Evolutionary conservation across 1,140 invertebrate genomes (phyloP).

Genomic region (Drosophila subpulchrella): DNA sequence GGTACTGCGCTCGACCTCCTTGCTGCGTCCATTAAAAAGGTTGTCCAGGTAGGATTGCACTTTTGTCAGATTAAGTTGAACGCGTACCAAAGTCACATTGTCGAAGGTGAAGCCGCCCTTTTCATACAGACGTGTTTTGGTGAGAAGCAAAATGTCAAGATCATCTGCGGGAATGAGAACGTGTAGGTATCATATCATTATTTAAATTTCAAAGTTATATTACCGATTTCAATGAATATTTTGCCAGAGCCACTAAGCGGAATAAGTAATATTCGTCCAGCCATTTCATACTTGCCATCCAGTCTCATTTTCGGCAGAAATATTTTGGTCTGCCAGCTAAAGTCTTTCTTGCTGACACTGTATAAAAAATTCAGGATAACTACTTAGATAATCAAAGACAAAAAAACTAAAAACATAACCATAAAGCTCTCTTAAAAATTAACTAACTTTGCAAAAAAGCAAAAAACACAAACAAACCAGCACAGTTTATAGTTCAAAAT

Average conservation of each 20-base stretch:
- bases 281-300: conserved; percentile 89
- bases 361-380: not conserved
- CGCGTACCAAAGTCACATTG: conserved; percentile 87
- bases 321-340: conserved; percentile 88
- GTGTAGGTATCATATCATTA: not conserved
- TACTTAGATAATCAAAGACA: too few species aligned
- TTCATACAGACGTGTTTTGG: conserved; percentile 87
- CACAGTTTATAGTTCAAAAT: not conserved
- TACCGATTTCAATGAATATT: conserved; percentile 89
- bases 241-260: conserved; percentile 88
- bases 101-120: conserved; percentile 87
- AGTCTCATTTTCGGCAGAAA: conserved; percentile 87
- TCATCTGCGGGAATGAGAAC: conserved; percentile 84
- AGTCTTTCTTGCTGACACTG: conserved; percentile 87
- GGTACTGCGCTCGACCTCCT: conserved; percentile 87
- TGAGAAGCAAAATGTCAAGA: conserved; percentile 87
- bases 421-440: not conserved
- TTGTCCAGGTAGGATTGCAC: conserved; percentile 65
- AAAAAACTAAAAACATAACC: not conserved
- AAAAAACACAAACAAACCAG: not conserved
- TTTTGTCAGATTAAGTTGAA: conserved; percentile 85
- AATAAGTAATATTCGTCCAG: conserved; percentile 89
- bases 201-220: not conserved
- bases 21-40: conserved; percentile 71
- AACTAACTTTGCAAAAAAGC: not conserved